Base-by-base conservation (phyloP, 2,113 vertebrate genomes). In the Pteronura brasiliensis region DNA sequence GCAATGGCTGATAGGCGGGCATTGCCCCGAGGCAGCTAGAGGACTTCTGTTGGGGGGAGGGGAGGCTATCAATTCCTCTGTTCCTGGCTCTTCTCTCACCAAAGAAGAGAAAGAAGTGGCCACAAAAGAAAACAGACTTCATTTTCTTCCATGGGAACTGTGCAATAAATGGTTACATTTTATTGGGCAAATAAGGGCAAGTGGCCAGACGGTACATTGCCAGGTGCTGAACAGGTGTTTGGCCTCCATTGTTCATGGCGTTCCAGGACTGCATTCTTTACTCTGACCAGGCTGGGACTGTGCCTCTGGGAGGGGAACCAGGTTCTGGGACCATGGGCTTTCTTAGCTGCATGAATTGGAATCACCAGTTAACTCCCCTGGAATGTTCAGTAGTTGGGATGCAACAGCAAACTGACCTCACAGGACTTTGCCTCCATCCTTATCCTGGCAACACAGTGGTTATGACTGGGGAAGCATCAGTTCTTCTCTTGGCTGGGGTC, bases 41-140 rank as follows among this genome's bases (percentile, higher is more conserved):
- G n/a, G 4, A 11, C n/a, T 72, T 88, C 18, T 3, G 0, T 29
- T 15, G 25, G 6, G 14, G 31, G 29, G 6, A 3, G 29, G 17
- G 21, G 13, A 47, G 2, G 21, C 23, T 42, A 36, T 39, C 52
- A 44, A 0, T 83, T 89, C 18, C n/a, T 89, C 42, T 81, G 52
- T 63, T 65, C 42, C 42, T 76, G 74, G n/a, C 2, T 21, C 31
- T 79, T 95, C 31, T 92, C 6, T 74, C 34, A 72, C 9, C 25
- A 57, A 71, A 81, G 20, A 74, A 79, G 72, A 39, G 52, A 81
- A 36, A 67, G 15, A 31, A 71, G 23, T 4, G 74, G 42, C 61
- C 55, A 17, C n/a, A 87, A 82, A 67, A 17, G 13, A 59, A 20
- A n/a, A 4, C 23, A 89, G 59, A 36, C 6, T 13, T 4, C 52